Conservation (phyloP, 2,797 vertebrate species). For the Bufotes viridis region DNA sequence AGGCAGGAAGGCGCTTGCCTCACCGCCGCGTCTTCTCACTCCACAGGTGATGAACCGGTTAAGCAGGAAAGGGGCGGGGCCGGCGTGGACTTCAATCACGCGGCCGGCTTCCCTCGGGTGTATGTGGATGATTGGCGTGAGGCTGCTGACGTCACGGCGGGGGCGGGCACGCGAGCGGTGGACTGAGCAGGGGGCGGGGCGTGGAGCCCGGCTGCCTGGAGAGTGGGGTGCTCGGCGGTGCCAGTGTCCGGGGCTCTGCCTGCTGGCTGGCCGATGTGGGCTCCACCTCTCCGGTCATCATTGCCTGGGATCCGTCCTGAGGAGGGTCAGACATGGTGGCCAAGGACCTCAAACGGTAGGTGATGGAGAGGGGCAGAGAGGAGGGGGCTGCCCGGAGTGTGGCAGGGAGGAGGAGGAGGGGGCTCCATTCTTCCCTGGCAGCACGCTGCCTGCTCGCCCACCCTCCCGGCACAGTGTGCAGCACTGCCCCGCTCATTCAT, state of each 20-base stretch:
- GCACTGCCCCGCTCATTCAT: slow-evolving; percentile 14
- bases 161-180: slow-evolving; percentile 29
- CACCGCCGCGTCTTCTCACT: not conserved
- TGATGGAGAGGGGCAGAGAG: not conserved
- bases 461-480: no score
- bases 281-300: not conserved
- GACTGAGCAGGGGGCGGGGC: slow-evolving; percentile 39
- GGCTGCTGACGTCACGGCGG: not conserved
- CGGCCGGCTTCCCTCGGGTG: not conserved
- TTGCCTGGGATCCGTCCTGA: not conserved
- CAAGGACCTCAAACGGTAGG: slow-evolving; percentile 56
- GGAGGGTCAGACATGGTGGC: slow-evolving; percentile 42
- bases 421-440: not conserved
- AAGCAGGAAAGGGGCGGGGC: slow-evolving; percentile 10
- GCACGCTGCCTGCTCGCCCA: not conserved
- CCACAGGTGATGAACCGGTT: not conserved
- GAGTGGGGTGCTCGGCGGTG: not conserved
- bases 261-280: slow-evolving; percentile 25
- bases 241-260: not conserved
- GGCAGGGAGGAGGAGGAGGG: not conserved
- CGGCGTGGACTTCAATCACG: not conserved
- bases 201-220: no score
- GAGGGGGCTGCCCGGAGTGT: no score
- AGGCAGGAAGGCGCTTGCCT: not conserved
- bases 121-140: not conserved